These are phyloP conservation scores for Drosophila ercepeae DNA, from an alignment of 1,140 invertebrate species.

Conservation along the genomic window DNA sequence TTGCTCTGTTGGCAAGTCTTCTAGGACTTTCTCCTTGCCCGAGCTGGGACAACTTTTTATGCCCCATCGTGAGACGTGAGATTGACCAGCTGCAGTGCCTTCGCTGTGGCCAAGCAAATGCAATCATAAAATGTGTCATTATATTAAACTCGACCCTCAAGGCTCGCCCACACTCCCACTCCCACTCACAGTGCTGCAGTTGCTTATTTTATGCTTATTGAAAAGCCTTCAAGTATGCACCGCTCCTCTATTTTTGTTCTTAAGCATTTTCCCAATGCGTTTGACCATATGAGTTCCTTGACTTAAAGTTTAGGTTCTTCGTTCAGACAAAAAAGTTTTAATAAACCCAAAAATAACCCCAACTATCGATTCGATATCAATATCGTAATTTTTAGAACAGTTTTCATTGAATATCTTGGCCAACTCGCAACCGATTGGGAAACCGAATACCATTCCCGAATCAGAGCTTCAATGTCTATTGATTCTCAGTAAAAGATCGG, in stretches of 20 bases:
- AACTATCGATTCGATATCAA: no score
- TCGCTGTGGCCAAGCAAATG: constrained; percentile 54
- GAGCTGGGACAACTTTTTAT: constrained; percentile 58
- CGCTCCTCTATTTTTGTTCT: constrained; percentile 14
- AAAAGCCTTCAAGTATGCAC: constrained; percentile 64
- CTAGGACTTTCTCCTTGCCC: not conserved
- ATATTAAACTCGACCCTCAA: constrained; percentile 63
- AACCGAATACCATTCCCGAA: no score
- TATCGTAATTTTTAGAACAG: no score
- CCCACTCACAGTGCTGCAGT: constrained; percentile 22
- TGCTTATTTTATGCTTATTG: constrained; percentile 61
- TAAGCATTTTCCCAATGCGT: not conserved
- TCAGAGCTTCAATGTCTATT: no score
- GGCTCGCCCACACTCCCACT: not conserved
- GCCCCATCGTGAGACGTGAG: constrained; percentile 67
- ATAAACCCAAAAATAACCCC: constrained; percentile 6
- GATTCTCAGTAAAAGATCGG: no score
- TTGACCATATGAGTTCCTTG: constrained; percentile 20
- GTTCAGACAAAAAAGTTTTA: constrained; percentile 1
- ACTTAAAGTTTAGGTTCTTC: constrained; percentile 47
- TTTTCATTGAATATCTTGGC: no score
- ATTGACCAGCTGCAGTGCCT: constrained; percentile 69
- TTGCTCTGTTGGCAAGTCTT: constrained; percentile 35
- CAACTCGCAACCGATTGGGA: no score
- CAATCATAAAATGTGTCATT: constrained; percentile 81